Base-by-base conservation (phyloP, 2,113 vertebrate genomes). In the Corythaeola cristata region DNA sequence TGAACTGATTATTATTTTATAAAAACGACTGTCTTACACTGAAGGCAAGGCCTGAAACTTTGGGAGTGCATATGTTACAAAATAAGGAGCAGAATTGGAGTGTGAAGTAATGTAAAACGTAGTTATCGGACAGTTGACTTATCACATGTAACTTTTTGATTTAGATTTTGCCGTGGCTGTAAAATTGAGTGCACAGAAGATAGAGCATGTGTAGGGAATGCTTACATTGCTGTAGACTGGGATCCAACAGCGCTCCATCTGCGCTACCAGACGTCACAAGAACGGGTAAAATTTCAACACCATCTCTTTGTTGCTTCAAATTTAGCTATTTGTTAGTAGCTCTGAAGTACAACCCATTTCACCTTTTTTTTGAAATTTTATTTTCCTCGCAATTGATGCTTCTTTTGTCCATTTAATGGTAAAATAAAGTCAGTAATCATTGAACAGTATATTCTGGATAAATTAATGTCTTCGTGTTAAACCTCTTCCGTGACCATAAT, bases 161-260 rank as follows among this genome's bases (percentile, higher is more conserved):
- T 6, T 97, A 99, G 99, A 76, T 99, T 99, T 98, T 99, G 99
- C 93, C 98, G 99, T 88, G 99, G 99, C 82, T 99, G 99, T 71
- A 98, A 98, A 71, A 98, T 99, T 53, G 99, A 99, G 76, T 99
- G 99, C 96, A 95, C 98, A 1, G 99, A 99, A 90, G 99, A 99
- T 28, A 98, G 98, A 89, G 99, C 99, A 12, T 98, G 98, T 47
- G 98, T 99, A 62, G 99, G 99, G 67, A 99, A 98, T 28, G 99
- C 99, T 50, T 99, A 98, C 82, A 99, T 99, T n/a, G 99, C 99
- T 26, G 99, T 99, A 30, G 99, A 99, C 98, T 99, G 99, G 99
- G 99, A 99, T 93, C 99, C 99, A 24, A 99, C 99, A 0, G 99
- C 99, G 0, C 98, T 99, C 72, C 99, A 99, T 91, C 99, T 99